Evolutionary conservation across 53 echinoderm and acorn worm genomes (phyloP), one percentile per base, ranked within the genome.

Genomic region (Stichopus horrens): DNA sequence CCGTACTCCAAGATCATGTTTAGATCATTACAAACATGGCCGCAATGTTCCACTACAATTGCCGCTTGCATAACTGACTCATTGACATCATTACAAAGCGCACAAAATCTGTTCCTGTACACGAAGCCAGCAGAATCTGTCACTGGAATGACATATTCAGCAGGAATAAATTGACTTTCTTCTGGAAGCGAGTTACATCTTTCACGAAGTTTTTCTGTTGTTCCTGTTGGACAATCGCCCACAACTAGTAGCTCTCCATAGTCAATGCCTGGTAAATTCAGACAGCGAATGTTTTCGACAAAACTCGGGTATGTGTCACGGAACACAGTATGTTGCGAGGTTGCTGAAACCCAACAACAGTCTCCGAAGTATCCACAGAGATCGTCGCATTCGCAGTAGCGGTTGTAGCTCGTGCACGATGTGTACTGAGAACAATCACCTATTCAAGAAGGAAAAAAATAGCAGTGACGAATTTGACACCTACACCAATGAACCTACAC

Each of bases 51-150:
- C 18, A 4, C 0, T 1, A 71, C 18, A 6, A n/a, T 20, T 71
- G 71, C 14, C 14, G 18, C n/a, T 7, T n/a, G 71, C 19, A 71
- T 7, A 52, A 8, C 21, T 9, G 63, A 60, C 23, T 60, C 63
- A 23, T 37, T 66, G 8, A 84, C 67, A 51, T 66, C 84, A 66
- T 84, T 84, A 14, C 84, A 84, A 2, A 10, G 22, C 22, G 84
- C 84, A 52, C 84, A 84, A 66, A 23, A 66, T 4, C 60, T 6
- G 65, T 84, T 84, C 37, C 37, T 84, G 84, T 84, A 84, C 10
- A 22, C 57, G 51, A 84, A 13, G 0, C 65, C 65, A 19, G 9
- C 7, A 4, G 22, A 5, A 51, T 84, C 84, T 66, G 8, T 52
- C 14, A 65, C 67, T 9, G 84, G 63, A 37, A 63, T n/a, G 16